Conservation (phyloP, 2,888 invertebrate genomes). For the Buathra laborator region DNA sequence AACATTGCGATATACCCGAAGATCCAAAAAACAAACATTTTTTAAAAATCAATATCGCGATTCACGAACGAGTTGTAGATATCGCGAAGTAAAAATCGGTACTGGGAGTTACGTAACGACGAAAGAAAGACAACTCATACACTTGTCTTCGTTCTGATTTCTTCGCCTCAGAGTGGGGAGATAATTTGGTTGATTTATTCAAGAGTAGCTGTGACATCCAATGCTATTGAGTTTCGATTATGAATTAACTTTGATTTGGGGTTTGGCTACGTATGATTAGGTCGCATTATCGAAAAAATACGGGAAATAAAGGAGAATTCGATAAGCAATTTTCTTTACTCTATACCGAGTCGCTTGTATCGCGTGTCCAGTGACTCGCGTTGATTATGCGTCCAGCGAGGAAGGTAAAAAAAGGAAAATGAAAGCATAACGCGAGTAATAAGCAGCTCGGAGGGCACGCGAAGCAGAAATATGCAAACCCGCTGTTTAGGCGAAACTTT, state of each 20-base stretch:
- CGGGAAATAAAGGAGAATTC: constrained; percentile 26
- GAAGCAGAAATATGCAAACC: constrained; percentile 18
- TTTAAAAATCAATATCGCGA: neutral
- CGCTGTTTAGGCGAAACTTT: constrained; percentile 6
- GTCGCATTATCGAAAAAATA: constrained; percentile 37
- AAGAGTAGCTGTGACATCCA: constrained; percentile 20
- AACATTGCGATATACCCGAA: constrained; percentile 23
- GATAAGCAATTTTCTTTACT: constrained; percentile 47
- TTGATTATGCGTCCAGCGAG: constrained; percentile 49
- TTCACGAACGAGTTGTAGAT: neutral
- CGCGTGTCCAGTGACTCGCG: constrained; percentile 44
- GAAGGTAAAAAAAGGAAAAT: constrained; percentile 39
- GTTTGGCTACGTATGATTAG: constrained; percentile 33
- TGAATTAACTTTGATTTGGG: constrained; percentile 19
- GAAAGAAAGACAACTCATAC: neutral
- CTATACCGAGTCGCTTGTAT: constrained; percentile 19
- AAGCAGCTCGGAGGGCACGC: constrained; percentile 7
- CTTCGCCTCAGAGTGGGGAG: neutral
- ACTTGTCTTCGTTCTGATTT: neutral
- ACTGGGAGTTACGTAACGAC: constrained; percentile 14
- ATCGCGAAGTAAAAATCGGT: constrained; percentile 28
- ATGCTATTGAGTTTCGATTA: constrained; percentile 21
- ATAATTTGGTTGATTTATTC: constrained; percentile 33
- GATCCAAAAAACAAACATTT: constrained; percentile 42
- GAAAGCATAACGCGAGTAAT: constrained; percentile 30